A percentile compares a stretch with the other conserved stretches of the same genome.
Conservation (phyloP, 1,140 invertebrate genomes). For the Drosophila elegans region DNA sequence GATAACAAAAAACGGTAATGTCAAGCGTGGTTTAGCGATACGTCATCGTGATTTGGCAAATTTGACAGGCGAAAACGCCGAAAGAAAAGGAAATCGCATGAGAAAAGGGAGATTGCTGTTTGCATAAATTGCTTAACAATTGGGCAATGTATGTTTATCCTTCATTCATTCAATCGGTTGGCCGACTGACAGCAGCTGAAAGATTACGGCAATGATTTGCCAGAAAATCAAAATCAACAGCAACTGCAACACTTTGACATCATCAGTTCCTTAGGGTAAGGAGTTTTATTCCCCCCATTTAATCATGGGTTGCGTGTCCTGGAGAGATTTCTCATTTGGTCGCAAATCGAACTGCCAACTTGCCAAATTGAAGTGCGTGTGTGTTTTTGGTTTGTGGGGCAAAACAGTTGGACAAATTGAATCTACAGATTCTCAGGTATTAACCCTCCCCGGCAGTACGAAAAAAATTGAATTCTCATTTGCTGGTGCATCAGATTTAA, state of each 20-base stretch:
- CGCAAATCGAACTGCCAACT: slow-evolving; percentile 81
- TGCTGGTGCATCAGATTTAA: slow-evolving; percentile 74
- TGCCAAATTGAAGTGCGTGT: slow-evolving; percentile 80
- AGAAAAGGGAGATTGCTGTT: slow-evolving; percentile 28
- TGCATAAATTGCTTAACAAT: slow-evolving; percentile 76
- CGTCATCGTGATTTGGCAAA: slow-evolving; percentile 81
- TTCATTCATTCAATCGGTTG: slow-evolving; percentile 49
- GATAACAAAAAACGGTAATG: slow-evolving; percentile 57
- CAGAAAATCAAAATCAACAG: slow-evolving; percentile 44
- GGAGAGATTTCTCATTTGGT: slow-evolving; percentile 70
- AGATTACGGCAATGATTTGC: slow-evolving; percentile 72
- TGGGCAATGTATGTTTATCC: slow-evolving; percentile 52
- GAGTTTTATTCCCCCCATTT: not conserved
- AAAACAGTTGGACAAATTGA: slow-evolving; percentile 76
- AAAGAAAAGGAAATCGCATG: slow-evolving; percentile 23
- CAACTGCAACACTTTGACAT: slow-evolving; percentile 65
- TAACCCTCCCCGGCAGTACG: not conserved
- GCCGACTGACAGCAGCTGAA: slow-evolving; percentile 67
- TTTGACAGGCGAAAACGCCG: slow-evolving; percentile 70
- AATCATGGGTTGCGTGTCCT: slow-evolving; percentile 60
- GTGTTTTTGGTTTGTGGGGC: slow-evolving; percentile 20
- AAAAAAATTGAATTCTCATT: slow-evolving; percentile 81
- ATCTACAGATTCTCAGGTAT: slow-evolving; percentile 32
- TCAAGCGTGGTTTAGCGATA: slow-evolving; percentile 77
- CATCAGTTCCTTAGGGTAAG: not conserved